Evolutionary conservation across 1,140 invertebrate genomes (phyloP), one percentile per base, ranked within the genome.

Genomic region (Papilio machaon): DNA sequence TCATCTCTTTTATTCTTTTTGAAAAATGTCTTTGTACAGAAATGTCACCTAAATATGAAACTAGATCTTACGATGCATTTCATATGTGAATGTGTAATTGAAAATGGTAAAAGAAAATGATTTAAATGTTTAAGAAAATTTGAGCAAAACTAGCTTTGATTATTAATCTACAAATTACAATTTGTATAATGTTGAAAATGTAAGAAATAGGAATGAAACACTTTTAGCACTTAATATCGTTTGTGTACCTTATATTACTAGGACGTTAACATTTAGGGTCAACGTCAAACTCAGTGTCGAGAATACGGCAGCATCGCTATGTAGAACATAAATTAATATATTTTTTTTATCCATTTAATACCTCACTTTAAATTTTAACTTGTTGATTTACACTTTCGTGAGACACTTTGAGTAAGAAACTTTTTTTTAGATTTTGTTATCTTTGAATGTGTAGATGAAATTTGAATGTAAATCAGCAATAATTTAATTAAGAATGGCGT

Each of bases 241-340:
- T 49, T 74, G 54, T 78, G 52, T 84, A 85, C 82, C 85, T 85
- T 82, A 76, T 23, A 76, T 17, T 82, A 83, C 17, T 81, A 81
- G 60, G 73, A 82, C 75, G 75, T 47, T 82, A 80, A 82, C 76
- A 78, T 81, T 83, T 89, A 86, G 84, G 85, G 83, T 86, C 88
- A 86, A 83, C 77, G 80, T 91, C 89, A 47, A 87, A 82, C 75
- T 90, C 88, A 15, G 85, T 83, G 82, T 91, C 88, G 77, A 92
- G 85, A 58, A 85, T 85, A 46, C 83, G 88, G 86, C 89, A 92
- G 87, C 86, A 89, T 38, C 89, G 88, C 92, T 94, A 87, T 58
- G 81, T 73, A 83, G 85, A 86, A 87, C 60, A 86, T 79, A 86
- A 79, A 64, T 11, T 47, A 30, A 30, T 30, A 30, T 30, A 30